Evolutionary conservation across 2,888 invertebrate genomes (phyloP).

Genomic region (Salpingus planirostris): DNA sequence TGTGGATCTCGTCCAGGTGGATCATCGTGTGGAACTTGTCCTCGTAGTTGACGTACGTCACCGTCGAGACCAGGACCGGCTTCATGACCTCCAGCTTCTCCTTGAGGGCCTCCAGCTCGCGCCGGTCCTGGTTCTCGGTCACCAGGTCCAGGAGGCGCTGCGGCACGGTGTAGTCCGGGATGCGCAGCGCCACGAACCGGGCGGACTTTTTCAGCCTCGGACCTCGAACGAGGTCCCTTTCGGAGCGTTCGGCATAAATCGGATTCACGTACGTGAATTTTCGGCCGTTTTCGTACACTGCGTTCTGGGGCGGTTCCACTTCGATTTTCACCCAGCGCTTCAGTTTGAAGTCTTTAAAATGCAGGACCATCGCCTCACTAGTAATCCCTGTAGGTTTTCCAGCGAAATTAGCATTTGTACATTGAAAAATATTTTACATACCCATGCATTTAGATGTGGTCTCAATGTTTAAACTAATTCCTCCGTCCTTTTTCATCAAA

Average conservation of each 20-base stretch:
- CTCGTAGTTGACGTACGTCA: constrained; percentile 53
- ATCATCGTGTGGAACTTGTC: constrained; percentile 64
- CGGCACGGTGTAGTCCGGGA: constrained; percentile 45
- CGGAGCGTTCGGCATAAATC: not conserved
- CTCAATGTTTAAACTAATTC: too few species aligned
- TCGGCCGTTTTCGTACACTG: not conserved
- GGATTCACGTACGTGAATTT: too few species aligned
- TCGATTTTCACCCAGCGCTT: constrained; percentile 50
- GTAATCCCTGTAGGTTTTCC: constrained; percentile 53
- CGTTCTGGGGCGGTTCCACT: constrained; percentile 26
- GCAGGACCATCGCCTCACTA: constrained; percentile 52
- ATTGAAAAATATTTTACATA: too few species aligned
- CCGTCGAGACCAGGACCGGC: constrained; percentile 45
- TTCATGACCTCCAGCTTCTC: constrained; percentile 36
- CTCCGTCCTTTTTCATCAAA: too few species aligned
- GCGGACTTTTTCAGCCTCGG: constrained; percentile 44
- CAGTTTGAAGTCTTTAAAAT: constrained; percentile 53
- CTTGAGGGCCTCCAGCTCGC: constrained; percentile 29
- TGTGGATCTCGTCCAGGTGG: constrained; percentile 74
- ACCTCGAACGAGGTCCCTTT: constrained; percentile 42
- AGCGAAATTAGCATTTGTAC: too few species aligned
- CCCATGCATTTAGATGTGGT: too few species aligned
- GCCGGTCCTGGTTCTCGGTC: constrained; percentile 33
- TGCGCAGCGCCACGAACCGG: constrained; percentile 51
- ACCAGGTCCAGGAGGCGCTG: constrained; percentile 37